Evolutionary conservation across 2,113 vertebrate genomes (phyloP), one percentile per base, ranked within the genome.

Genomic region (Tamias sibiricus): DNA sequence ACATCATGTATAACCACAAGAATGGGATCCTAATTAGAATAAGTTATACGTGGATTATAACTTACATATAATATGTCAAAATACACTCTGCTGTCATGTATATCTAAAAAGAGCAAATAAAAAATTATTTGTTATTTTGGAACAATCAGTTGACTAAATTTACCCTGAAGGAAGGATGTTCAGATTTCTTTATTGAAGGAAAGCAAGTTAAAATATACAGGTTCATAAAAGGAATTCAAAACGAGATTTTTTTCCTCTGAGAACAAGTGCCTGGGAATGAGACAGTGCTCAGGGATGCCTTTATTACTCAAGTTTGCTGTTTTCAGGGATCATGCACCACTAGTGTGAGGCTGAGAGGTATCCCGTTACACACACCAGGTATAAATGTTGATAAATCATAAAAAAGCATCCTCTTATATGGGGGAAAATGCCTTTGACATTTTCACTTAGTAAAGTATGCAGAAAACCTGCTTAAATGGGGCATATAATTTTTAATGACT

Each of bases 401-500:
- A 95, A 98, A 91, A 93, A 35, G 87, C 84, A 94, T 28, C 87
- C 57, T 49, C 98, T 98, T 97, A 97, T 97, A 97, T 94, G 91
- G 92, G 62, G 91, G 95, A 88, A 98, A 98, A 98, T 97, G 90
- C 97, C 97, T 97, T 98, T 97, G 96, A 97, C 96, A 89, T 98
- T 98, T 98, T 98, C 97, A 96, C 96, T 30, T 96, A 98, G 98
- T 98, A 98, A 98, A 98, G 98, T 98, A 97, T 98, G 98, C 98
- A 98, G 98, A 99, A 98, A 98, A 97, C 96, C 97, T 98, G 98
- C 97, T 98, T 98, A 98, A 98, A 98, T 99, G 98, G 98, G 96
- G 98, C 98, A 99, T 98, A 98, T 98, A 98, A 98, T 99, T 98
- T 99, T 98, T 98, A 98, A 98, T 98, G 98, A 99, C 97, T 98